These are phyloP conservation scores for Bombus soroeensis DNA, from an alignment of 1,140 invertebrate genomes.

Conservation along the genomic window DNA sequence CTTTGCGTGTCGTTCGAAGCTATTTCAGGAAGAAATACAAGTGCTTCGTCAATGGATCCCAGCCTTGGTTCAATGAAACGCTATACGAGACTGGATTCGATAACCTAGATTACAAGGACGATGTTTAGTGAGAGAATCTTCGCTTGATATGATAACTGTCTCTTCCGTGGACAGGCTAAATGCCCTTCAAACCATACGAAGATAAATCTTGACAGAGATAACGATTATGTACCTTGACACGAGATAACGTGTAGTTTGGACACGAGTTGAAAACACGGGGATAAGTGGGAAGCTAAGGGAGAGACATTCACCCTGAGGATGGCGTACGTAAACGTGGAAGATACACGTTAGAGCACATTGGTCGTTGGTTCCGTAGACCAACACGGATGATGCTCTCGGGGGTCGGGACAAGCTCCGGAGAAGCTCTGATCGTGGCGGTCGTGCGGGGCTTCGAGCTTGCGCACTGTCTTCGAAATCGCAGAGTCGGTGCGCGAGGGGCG, in stretches of 20 bases:
- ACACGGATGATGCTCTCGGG: conserved; percentile 53
- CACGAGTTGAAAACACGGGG: not conserved
- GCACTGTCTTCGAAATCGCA: conserved; percentile 56
- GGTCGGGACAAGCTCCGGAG: conserved; percentile 53
- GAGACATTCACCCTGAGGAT: conserved; percentile 53
- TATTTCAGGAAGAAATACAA: not conserved
- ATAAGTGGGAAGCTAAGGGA: not conserved
- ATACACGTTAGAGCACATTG: conserved; percentile 44
- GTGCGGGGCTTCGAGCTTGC: conserved; percentile 62
- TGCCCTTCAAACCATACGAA: too few relatives aligned
- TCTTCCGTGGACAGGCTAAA: too few relatives aligned
- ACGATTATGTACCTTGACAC: not conserved
- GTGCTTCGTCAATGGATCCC: not conserved
- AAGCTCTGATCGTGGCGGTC: conserved; percentile 48
- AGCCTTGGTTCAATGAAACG: too few relatives aligned
- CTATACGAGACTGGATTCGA: not conserved
- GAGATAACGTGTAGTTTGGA: not conserved
- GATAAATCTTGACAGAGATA: too few relatives aligned
- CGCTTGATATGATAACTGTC: too few relatives aligned
- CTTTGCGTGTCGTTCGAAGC: not conserved
- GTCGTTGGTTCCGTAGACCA: conserved; percentile 41
- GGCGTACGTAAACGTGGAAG: conserved; percentile 21
- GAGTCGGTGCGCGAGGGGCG: conserved; percentile 66
- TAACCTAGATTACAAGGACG: not conserved
- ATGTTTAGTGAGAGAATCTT: too few relatives aligned